These are phyloP conservation scores for Myiagra hebetior DNA, from an alignment of 2,113 vertebrate species.

Conservation along the genomic window DNA sequence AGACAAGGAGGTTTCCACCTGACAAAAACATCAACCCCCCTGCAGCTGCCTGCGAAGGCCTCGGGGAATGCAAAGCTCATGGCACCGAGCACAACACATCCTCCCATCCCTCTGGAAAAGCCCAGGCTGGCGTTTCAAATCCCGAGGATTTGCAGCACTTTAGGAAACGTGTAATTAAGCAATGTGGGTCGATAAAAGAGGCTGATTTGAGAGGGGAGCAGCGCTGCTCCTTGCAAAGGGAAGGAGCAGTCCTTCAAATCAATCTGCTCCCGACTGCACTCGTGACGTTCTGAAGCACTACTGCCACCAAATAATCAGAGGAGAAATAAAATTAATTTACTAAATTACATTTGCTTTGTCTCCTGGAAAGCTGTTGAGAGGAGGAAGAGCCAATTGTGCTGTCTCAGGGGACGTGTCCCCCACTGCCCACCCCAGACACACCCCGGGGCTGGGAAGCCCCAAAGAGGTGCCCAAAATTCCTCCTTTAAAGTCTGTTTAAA, in stretches of 20 bases:
- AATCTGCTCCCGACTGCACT: not conserved
- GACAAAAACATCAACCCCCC: not conserved
- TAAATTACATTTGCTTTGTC: not conserved
- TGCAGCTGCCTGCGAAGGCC: not conserved
- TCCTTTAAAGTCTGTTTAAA: not conserved
- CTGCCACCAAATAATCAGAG: not conserved
- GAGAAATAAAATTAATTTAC: not conserved
- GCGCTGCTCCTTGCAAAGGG: not conserved
- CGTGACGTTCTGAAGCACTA: not conserved
- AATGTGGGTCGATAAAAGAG: not conserved
- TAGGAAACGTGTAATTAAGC: not conserved
- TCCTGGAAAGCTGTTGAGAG: not conserved
- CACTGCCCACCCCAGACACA: rapidly evolving
- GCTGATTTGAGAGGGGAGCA: not conserved
- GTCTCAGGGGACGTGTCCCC: not conserved
- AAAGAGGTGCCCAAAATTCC: rapidly evolving
- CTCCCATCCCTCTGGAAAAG: not conserved
- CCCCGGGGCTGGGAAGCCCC: not conserved
- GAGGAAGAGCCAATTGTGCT: not conserved
- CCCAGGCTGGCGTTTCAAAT: not conserved
- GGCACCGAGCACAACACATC: not conserved
- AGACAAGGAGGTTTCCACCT: not conserved
- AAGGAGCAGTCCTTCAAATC: not conserved
- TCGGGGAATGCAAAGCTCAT: not conserved
- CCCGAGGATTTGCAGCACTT: not conserved